Evolutionary conservation across 2,888 invertebrate species (phyloP), one percentile per base, ranked within the genome.

Genomic region (Rhorus exstirpatorius): DNA sequence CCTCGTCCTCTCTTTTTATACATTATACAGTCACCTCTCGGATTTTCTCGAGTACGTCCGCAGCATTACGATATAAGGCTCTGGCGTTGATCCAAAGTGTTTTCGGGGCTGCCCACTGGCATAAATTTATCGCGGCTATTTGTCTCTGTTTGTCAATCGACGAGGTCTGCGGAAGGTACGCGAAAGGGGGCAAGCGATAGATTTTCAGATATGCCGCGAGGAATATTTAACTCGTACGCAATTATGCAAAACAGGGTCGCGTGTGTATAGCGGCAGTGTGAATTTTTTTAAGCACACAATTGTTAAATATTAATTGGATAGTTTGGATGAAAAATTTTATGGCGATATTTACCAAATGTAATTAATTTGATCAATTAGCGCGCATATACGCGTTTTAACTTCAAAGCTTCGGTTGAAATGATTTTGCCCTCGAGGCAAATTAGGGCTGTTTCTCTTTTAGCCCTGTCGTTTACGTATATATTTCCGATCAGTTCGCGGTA

Each of bases 71-170:
- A 83, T 76, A 53, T 68, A 82, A 83, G 79, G 51, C 63, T 63
- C 85, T 90, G 89, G 90, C 89, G 26, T 49, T 46, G 60, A 60
- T 87, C 89, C 89, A 90, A 86, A 85, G 81, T 84, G 85, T 88
- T 88, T 88, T 88, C 88, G 84, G 85, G 38, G 46, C 41, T 75
- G 65, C 51, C 70, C 70, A 44, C 55, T 41, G 84, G 84, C 86
- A 87, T 88, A 88, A 65, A 89, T 88, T 89, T 86, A 79, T 80
- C 68, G 51, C 41, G 53, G 49, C 79, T 76, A 83, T 83, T 83
- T 80, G 80, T 83, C 76, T 79, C 58, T 67, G 76, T 83, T 77
- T 71, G 79, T 76, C 76, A 67, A 80, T 80, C 12, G 55, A 19
- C n/a, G 31, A 55, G 53, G 17, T 21, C 38, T 21, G 21, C 6